Evolutionary conservation across 2,797 vertebrate species (phyloP), one percentile per base, ranked within the genome.

Genomic region (Pseudopleuronectes americanus): DNA sequence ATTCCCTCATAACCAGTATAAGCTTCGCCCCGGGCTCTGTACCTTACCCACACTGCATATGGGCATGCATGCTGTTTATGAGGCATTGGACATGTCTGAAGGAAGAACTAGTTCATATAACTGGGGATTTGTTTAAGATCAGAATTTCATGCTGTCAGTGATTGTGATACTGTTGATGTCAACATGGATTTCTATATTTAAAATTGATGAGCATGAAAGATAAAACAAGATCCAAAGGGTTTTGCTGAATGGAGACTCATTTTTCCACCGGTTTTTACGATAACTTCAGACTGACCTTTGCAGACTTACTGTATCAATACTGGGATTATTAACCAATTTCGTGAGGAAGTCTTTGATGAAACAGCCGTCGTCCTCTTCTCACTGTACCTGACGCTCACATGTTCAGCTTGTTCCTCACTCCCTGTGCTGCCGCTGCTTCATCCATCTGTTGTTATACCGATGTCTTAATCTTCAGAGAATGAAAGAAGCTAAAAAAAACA

Each of bases 341-440:
- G 28, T 3, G 17, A 22, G 31, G 9, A 38, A 4, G 3, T 48
- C 47, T 21, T 21, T n/a, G 17, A 45, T 17, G 5, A n/a, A 48
- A 21, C 13, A 17, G 4, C 38, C 38, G 13, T 16, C 13, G 10
- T 41, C 9, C 10, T 33, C 31, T 33, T 33, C 7, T 31, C 28
- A 31, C 28, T 38, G 12, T 16, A 49, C 51, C 67, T 72, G 64
- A 73, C 61, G 10, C 49, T 49, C 28, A 49, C 49, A 57, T 70
- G 43, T 57, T 54, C 14, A 60, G 1, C 33, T 43, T 38, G 24
- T 68, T 33, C 63, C 22, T 26, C 60, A 38, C 19, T 58, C 57
- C 21, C 58, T 8, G 70, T 77, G 73, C 63, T 71, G 57, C 67
- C 31, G 74, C 74, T 57, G 61, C 53, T 58, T 71, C 59, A 23